These are phyloP conservation scores for Nannoperca obscura DNA, from an alignment of 2,797 vertebrate species.

Conservation along the genomic window DNA sequence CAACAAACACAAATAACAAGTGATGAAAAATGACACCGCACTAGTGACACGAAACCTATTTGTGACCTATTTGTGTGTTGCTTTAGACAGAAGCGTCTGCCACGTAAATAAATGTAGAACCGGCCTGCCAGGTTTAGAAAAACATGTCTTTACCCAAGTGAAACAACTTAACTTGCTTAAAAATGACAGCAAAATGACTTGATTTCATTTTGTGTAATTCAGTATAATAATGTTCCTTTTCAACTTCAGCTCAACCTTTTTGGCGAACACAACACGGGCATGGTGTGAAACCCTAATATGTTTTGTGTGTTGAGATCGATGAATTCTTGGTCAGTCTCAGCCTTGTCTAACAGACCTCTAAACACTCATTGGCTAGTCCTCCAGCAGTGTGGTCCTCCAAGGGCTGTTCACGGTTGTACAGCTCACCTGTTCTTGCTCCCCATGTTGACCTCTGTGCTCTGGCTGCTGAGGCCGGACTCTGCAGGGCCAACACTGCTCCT, in stretches of 20 bases:
- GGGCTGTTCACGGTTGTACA: background rate
- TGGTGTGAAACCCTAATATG: too few relatives aligned
- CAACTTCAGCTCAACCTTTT: background rate
- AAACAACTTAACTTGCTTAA: background rate
- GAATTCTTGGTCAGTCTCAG: too few relatives aligned
- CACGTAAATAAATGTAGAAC: background rate
- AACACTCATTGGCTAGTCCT: background rate
- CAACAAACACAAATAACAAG: too few relatives aligned
- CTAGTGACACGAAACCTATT: too few relatives aligned
- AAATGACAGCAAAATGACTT: background rate
- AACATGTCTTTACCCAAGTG: too few relatives aligned
- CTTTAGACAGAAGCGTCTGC: too few relatives aligned
- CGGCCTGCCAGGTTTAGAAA: background rate
- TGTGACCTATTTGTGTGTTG: too few relatives aligned
- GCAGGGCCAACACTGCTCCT: constrained; percentile 72
- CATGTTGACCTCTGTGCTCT: constrained; percentile 25
- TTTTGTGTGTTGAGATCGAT: too few relatives aligned
- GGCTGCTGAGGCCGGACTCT: constrained; percentile 79
- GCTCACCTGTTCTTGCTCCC: constrained; percentile 79
- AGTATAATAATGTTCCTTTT: background rate
- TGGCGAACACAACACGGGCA: background rate
- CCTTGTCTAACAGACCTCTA: background rate
- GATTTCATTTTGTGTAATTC: background rate
- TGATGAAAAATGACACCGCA: too few relatives aligned
- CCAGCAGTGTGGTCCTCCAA: background rate